Percentiles rank a stretch among this genome's conserved stretches.
These are phyloP conservation scores for Lasiommata megera DNA, from an alignment of 2,888 invertebrate species.

Conservation along the genomic window DNA sequence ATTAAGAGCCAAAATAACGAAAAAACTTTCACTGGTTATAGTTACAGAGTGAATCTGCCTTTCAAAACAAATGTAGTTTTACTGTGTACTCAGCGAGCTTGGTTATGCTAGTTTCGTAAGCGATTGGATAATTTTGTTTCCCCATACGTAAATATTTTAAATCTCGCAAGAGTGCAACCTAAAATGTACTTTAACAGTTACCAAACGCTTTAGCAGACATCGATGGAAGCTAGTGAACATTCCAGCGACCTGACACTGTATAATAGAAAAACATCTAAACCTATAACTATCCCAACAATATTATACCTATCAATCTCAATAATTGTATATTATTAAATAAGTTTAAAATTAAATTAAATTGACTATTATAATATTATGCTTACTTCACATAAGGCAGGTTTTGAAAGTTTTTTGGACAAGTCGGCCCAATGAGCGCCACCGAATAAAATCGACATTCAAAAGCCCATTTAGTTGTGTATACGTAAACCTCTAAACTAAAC, in stretches of 20 bases:
- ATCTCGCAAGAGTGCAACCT: neutral
- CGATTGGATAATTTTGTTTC: no score
- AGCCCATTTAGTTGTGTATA: no score
- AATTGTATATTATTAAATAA: conserved; percentile 44
- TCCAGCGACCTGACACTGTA: conserved; percentile 42
- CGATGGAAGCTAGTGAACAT: conserved; percentile 25
- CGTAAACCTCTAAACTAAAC: no score
- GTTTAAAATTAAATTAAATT: conserved; percentile 51
- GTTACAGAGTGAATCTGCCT: no score
- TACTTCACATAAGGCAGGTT: conserved; percentile 35
- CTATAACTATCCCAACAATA: conserved; percentile 54
- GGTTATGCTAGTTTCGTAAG: no score
- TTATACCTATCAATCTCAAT: conserved; percentile 62
- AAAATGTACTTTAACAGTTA: neutral
- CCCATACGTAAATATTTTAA: neutral
- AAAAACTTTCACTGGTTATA: no score
- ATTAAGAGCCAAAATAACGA: no score
- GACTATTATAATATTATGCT: conserved; percentile 72
- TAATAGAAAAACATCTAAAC: conserved; percentile 41
- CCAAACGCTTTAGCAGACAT: conserved; percentile 2
- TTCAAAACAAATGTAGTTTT: no score
- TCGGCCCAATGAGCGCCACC: neutral
- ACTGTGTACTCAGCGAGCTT: no score
- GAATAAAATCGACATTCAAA: neutral
- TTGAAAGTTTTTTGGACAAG: neutral